Evolutionary conservation across 2,888 invertebrate species (phyloP), one percentile per base, ranked within the genome.

Genomic region (Antitype chi): DNA sequence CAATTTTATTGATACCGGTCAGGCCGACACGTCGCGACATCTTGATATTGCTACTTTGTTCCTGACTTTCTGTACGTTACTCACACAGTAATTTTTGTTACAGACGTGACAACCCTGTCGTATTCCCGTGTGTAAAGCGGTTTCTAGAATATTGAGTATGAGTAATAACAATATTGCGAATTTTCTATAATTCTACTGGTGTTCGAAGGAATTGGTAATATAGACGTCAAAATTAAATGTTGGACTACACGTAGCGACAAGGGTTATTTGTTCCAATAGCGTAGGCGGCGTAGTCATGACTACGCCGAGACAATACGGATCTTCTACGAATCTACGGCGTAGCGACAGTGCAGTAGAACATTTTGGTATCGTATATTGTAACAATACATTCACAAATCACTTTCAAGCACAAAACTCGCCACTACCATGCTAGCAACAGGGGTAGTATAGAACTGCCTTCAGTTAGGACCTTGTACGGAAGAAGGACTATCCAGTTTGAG

Each of bases 1-100:
- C 88, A 89, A 89, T n/a, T n/a, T n/a, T n/a, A n/a, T 90, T 89
- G 91, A 89, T 89, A 83, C 84, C 73, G 79, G 80, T 74, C 81
- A 85, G 81, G 82, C 67, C 13, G 78, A 76, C 79, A 88, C 81
- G 82, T 84, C 75, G 82, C 70, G 76, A 74, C 72, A 70, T 86
- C 76, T 84, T 80, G 81, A 81, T 83, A 78, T 69, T 85, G 75
- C 76, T 81, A 85, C 74, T 83, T 82, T 80, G 85, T 88, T 71
- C 25, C 38, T 64, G 43, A 43, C n/a, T 64, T 59, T 5, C 62
- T 72, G 38, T 52, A 62, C 23, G 47, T 66, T 60, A 66, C 55
- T 63, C 55, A 70, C 59, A 38, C 23, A 15, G 57, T 64, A 47
- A 66, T 82, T 78, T 82, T 82, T 81, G 74, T 76, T 82, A 76